phyloP scores from a whole-genome alignment of 2,113 vertebrate genomes.

The Pycnonotus jocosus region DNA sequence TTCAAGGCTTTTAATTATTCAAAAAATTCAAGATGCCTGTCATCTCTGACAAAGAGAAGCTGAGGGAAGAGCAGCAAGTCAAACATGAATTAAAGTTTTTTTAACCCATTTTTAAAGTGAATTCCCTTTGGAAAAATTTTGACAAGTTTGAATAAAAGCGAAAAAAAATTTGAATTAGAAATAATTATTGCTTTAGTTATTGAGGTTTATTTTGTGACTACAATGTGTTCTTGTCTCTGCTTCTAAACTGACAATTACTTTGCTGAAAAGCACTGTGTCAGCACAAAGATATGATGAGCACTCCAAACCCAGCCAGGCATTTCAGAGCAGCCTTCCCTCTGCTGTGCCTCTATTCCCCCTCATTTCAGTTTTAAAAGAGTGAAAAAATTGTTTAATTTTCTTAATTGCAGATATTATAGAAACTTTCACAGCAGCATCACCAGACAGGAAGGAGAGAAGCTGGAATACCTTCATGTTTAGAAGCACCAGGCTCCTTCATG shows the following conservation, averaged over 20 bases:
- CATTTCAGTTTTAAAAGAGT: not conserved
- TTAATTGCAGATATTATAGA: not conserved
- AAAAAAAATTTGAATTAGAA: not conserved
- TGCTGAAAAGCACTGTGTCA: not conserved
- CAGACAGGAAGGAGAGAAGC: not conserved
- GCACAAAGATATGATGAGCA: not conserved
- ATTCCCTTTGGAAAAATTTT: not conserved
- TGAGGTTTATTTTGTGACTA: not conserved
- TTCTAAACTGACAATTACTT: not conserved
- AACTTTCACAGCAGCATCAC: not conserved
- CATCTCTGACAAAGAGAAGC: not conserved
- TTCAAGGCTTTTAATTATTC: not conserved
- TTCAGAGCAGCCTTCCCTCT: not conserved
- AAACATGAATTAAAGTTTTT: not conserved
- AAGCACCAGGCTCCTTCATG: not conserved
- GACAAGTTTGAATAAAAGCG: not conserved
- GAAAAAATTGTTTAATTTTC: not conserved
- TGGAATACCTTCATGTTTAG: fast-evolving
- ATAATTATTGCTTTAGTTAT: not conserved
- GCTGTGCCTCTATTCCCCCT: not conserved
- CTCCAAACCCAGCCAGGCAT: not conserved
- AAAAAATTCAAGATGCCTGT: not conserved
- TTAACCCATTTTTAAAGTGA: not conserved
- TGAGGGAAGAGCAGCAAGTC: not conserved
- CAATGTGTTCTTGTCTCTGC: not conserved